These are phyloP conservation scores for Brachionus calyciflorus DNA, from an alignment of 1,140 invertebrate genomes.

Conservation along the genomic window DNA sequence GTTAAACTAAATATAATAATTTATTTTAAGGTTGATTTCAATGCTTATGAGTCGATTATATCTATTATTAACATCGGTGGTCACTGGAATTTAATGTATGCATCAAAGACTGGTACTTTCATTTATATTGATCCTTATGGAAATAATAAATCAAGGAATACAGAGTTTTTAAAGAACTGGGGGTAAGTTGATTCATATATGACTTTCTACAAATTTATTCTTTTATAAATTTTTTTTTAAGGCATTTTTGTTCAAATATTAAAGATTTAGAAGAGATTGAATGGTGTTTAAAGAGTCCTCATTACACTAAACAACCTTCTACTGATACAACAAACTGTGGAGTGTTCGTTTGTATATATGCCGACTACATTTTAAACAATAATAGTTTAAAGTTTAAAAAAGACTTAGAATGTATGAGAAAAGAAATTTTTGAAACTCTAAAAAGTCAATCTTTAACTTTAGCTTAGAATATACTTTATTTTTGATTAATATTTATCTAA, in stretches of 20 bases:
- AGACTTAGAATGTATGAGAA: not conserved
- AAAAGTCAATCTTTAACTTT: conserved; percentile 15
- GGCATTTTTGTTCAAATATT: conserved; percentile 23
- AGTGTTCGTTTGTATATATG: conserved; percentile 19
- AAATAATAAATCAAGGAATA: not conserved
- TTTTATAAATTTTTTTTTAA: not conserved
- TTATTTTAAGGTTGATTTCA: conserved; percentile 19
- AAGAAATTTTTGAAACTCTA: conserved; percentile 23
- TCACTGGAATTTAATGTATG: conserved; percentile 38
- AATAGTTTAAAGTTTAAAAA: conserved; percentile 29
- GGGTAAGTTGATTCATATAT: conserved; percentile 7
- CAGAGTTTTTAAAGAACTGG: conserved; percentile 6
- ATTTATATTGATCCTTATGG: not conserved
- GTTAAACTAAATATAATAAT: not conserved
- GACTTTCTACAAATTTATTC: not conserved
- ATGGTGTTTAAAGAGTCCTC: conserved; percentile 16
- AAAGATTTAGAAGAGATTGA: conserved; percentile 19
- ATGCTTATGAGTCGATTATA: conserved; percentile 25
- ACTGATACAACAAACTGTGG: conserved; percentile 37
- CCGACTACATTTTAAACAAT: conserved; percentile 6
- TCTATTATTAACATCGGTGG: conserved; percentile 1
- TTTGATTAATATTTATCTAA: conserved; percentile 12
- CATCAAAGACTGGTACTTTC: conserved; percentile 14
- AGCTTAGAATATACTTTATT: conserved; percentile 13
- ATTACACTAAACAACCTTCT: conserved; percentile 20